Conservation (phyloP, 1,140 invertebrate genomes). For the Propsilocerus akamusi region DNA sequence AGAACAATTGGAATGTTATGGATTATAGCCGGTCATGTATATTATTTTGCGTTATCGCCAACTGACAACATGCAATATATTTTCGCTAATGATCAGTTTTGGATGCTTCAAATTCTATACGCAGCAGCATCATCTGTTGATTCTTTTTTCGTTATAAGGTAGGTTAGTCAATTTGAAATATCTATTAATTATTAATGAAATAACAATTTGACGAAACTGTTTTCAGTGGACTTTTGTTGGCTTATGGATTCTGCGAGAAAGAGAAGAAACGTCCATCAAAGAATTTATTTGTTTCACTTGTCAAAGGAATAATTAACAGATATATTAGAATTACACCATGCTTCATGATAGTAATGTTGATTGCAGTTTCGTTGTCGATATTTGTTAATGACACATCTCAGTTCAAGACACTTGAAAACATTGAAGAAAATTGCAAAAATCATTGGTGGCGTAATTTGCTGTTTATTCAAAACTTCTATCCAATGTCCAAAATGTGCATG, state of each 20-base stretch:
- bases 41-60: conserved; percentile 24
- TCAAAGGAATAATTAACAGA: conserved; percentile 18
- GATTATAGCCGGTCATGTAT: conserved; percentile 15
- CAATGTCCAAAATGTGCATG: conserved; percentile 34
- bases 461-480: conserved; percentile 33
- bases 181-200: too few relatives aligned
- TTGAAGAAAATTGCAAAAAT: conserved; percentile 24
- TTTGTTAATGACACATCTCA: conserved; percentile 22
- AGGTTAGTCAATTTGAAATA: background rate
- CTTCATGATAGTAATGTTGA: conserved; percentile 14
- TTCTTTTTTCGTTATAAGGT: conserved; percentile 27
- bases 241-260: conserved; percentile 22
- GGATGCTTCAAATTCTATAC: conserved; percentile 20
- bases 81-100: conserved; percentile 17
- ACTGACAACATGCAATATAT: conserved; percentile 15
- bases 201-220: background rate
- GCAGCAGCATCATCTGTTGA: conserved; percentile 28
- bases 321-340: conserved; percentile 23
- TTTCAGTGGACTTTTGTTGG: conserved; percentile 26
- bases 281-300: conserved; percentile 11
- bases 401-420: conserved; percentile 21
- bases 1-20: conserved; percentile 6
- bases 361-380: conserved; percentile 22
- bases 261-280: conserved; percentile 12
- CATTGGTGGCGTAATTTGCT: conserved; percentile 36